Evolutionary conservation across 2,888 invertebrate genomes (phyloP), one percentile per base, ranked within the genome.

Genomic region (Stictocephala bisonia): DNA sequence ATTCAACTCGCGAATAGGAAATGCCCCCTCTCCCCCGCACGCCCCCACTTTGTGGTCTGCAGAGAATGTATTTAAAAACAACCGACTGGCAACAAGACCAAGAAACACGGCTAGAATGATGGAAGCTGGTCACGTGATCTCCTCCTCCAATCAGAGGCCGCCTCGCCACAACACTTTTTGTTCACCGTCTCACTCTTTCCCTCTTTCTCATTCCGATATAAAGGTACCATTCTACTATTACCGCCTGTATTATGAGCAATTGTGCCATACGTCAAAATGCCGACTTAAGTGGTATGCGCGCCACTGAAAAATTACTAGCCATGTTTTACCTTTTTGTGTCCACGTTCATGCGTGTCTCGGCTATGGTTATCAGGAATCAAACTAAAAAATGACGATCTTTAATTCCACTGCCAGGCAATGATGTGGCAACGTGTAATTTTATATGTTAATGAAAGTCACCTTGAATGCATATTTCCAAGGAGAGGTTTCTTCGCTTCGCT

Each of bases 161-260:
- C 41, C n/a, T n/a, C 44, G 24, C 7, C 44, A 4, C 44, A 44
- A 44, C 44, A n/a, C 40, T 64, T 64, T 64, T 64, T 64, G 44
- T 64, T 64, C 56, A 29, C 64, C 64, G 13, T 64, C 64, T 64
- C 64, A 26, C 40, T 64, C 44, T 41, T 27, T 64, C 40, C 44
- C 22, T 64, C 44, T 64, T 44, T 44, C 44, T 26, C 64, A 11
- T 44, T 22, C 26, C 26, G 41, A 44, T 64, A 64, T 44, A 44
- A 64, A 64, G 64, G 64, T 64, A 44, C 64, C 64, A 64, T 64
- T 64, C 44, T 64, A 64, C 64, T 64, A 64, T 64, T 64, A 64
- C 44, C 64, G 64, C 44, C 64, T 24, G 41, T 64, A 64, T 64
- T 64, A 60, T 60, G 60, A 35, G 40, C 60, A 40, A 40, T 40